Evolutionary conservation across 2,113 vertebrate genomes (phyloP).

Genomic region (Cathartes aura): DNA sequence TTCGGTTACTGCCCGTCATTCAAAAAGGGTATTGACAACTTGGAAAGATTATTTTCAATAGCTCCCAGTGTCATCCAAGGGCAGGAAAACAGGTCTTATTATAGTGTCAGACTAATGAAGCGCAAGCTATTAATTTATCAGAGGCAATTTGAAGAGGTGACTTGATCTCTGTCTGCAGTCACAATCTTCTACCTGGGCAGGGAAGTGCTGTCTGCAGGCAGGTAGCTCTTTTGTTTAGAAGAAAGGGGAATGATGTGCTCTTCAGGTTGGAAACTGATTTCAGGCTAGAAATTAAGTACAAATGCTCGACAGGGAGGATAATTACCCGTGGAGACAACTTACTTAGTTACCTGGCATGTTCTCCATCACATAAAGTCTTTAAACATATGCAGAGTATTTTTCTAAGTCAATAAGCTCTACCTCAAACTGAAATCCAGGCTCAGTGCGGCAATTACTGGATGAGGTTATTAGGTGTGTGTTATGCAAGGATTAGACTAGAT

Average conservation of each 20-base stretch:
- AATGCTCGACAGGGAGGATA: conserved; percentile 4
- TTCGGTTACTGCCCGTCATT: not conserved
- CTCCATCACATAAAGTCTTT: conserved; percentile 28
- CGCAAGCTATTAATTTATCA: conserved; percentile 59
- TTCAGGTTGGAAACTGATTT: conserved; percentile 40
- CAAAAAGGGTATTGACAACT: not conserved
- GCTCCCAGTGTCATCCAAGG: conserved; percentile 35
- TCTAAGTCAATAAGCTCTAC: conserved; percentile 49
- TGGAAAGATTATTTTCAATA: conserved; percentile 13
- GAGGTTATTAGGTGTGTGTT: not conserved
- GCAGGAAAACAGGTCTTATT: conserved; percentile 38
- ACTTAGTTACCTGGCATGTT: conserved; percentile 17
- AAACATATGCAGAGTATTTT: conserved; percentile 45
- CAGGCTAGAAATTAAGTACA: conserved; percentile 29
- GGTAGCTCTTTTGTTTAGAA: not conserved
- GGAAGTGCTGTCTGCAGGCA: conserved; percentile 3
- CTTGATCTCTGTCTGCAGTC: not conserved
- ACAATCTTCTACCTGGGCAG: not conserved
- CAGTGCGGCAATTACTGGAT: not conserved
- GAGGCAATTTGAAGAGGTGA: conserved; percentile 37
- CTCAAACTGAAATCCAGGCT: conserved; percentile 47
- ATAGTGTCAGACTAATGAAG: conserved; percentile 45
- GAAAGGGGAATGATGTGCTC: conserved; percentile 23
- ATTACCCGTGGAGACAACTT: conserved; percentile 5
- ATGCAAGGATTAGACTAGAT: not conserved